These are phyloP conservation scores for Philereme vetulata DNA, from an alignment of 2,888 invertebrate genomes.

Conservation along the genomic window DNA sequence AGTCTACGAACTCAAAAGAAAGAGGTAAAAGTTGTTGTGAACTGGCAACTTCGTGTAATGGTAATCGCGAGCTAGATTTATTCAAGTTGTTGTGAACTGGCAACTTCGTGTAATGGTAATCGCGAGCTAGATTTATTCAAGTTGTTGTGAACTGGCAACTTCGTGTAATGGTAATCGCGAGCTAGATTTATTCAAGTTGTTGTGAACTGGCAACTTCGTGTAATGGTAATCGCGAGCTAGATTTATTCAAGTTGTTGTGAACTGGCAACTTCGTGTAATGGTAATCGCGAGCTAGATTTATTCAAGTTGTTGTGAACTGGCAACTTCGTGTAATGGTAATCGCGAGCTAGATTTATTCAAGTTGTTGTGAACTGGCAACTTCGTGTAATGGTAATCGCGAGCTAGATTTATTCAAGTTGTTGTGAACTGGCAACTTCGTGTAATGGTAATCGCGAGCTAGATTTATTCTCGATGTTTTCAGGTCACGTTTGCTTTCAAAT, in stretches of 20 bases:
- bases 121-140: constrained; percentile 27
- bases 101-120: constrained; percentile 20
- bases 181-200: constrained; percentile 30
- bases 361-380: constrained; percentile 15
- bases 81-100: too few species aligned
- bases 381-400: constrained; percentile 21
- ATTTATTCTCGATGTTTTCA: constrained; percentile 29
- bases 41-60: constrained; percentile 18
- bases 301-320: too few species aligned
- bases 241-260: too few species aligned
- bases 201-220: constrained; percentile 13
- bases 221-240: constrained; percentile 24
- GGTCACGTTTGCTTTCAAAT: constrained; percentile 31
- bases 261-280: constrained; percentile 18
- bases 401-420: constrained; percentile 30
- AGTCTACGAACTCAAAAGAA: constrained; percentile 25
- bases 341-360: constrained; percentile 27
- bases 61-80: constrained; percentile 27
- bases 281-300: constrained; percentile 27
- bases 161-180: constrained; percentile 21
- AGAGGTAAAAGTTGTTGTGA: constrained; percentile 30
- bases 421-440: constrained; percentile 13
- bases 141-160: constrained; percentile 15
- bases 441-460: constrained; percentile 24
- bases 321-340: constrained; percentile 20